Conservation (phyloP, 2,113 vertebrate genomes). For the Daubentonia madagascariensis region DNA sequence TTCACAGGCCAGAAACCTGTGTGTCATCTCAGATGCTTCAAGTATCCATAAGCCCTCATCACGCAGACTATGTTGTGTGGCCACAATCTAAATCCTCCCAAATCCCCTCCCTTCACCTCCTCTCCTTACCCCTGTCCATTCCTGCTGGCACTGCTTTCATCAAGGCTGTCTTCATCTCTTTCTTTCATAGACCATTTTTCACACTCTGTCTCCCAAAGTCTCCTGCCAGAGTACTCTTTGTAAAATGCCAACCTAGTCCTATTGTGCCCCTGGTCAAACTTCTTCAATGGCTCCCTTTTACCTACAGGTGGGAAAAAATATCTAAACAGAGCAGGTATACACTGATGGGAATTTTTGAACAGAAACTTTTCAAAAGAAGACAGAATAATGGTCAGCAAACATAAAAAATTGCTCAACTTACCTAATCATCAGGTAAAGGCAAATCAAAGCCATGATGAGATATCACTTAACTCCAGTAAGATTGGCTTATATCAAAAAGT, state of each 20-base stretch:
- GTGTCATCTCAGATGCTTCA: neutral
- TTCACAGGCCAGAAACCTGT: neutral
- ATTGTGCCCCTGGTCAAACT: neutral
- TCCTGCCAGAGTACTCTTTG: neutral
- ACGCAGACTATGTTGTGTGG: neutral
- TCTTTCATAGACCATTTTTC: neutral
- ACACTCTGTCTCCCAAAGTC: neutral
- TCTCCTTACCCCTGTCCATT: neutral
- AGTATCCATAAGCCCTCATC: neutral
- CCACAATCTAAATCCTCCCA: neutral
- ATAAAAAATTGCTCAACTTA: too few species aligned
- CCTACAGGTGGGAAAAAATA: neutral
- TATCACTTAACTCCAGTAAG: too few species aligned
- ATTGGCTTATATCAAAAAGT: too few species aligned
- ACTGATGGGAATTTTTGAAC: neutral
- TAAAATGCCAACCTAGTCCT: neutral
- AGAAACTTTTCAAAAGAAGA: too few species aligned
- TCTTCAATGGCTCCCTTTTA: neutral
- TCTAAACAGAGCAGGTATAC: neutral
- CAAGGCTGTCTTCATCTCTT: neutral
- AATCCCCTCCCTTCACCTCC: neutral
- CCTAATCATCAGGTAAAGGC: too few species aligned
- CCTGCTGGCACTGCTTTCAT: neutral
- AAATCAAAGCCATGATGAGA: too few species aligned
- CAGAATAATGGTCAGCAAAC: too few species aligned